Evolutionary conservation across 2,113 vertebrate species (phyloP).

Genomic region (Chaenocephalus aceratus): DNA sequence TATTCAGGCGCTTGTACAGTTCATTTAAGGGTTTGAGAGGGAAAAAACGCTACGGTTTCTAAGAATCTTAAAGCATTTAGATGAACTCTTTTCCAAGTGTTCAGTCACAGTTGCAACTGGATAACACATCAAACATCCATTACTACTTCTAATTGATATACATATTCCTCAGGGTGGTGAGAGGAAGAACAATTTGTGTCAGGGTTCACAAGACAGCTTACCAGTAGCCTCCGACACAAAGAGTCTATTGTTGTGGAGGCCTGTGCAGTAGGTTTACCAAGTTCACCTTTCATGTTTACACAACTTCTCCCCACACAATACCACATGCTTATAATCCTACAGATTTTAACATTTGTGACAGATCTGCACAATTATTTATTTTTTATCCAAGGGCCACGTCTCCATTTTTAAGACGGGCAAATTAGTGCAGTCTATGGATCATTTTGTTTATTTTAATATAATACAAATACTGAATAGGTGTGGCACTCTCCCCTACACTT

Average conservation of each 20-base stretch:
- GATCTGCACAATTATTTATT: not conserved
- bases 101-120: slow-evolving; percentile 2
- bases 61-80: slow-evolving; percentile 9
- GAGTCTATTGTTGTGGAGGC: slow-evolving; percentile 38
- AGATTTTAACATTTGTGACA: not conserved
- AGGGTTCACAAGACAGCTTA: slow-evolving; percentile 25
- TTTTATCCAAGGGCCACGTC: not conserved
- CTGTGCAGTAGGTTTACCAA: slow-evolving; percentile 18
- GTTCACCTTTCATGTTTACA: slow-evolving; percentile 26
- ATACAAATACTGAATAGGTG: not conserved
- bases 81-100: not conserved
- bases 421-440: not conserved
- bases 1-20: not conserved
- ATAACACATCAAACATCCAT: not conserved
- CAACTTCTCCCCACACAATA: slow-evolving; percentile 12
- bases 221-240: slow-evolving; percentile 38
- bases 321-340: not conserved
- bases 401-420: not conserved
- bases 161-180: slow-evolving; percentile 20
- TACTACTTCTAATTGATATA: slow-evolving; percentile 13
- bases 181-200: slow-evolving; percentile 30
- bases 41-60: not conserved
- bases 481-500: not conserved
- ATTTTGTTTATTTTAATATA: not conserved
- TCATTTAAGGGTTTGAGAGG: not conserved